Base-by-base conservation (phyloP, 2,797 vertebrate genomes). In the Salmo trutta region DNA sequence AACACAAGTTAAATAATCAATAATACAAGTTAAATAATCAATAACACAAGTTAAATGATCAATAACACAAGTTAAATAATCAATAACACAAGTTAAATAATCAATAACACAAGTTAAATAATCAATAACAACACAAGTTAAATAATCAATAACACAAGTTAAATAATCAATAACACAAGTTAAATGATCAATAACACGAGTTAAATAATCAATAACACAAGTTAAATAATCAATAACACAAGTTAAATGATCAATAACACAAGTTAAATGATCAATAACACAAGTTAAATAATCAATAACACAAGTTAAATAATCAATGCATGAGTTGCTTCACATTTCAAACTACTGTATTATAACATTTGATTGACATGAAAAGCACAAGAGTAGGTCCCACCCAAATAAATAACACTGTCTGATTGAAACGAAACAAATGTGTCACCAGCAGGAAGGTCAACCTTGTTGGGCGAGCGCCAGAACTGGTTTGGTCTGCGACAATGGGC, bases 401-500 rank as follows among this genome's bases (percentile, higher is more conserved):
- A 47, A 47, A 47, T 47, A 47, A 47, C 10, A 2, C 41, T 47
- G 41, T 10, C 36, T 41, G 74, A 74, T 15, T 29, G 19, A 29
- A 59, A 80, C 51, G 21, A 77, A 84, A 83, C 79, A 79, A 90
- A 84, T 8, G n/a, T 84, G 77, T 84, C 54, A 66, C 73, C 79
- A 83, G 85, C 75, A 73, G 56, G 80, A 64, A 85, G 83, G 84
- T 81, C 77, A 75, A 74, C 82, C 82, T 81, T 16, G 71, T 68
- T 89, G 89, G 88, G 83, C 85, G 77, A 79, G 72, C 1, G 88
- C 15, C 76, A 91, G 83, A 64, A n/a, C 80, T 84, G 88, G 82
- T 86, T 88, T 82, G 83, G 36, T 4, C 71, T 21, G 12, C 4
- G 68, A 93, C 89, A 85, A 88, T 77, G 86, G 83, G 21, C 74